These are phyloP conservation scores for Andrena haemorrhoa DNA, from an alignment of 2,888 invertebrate genomes.

Conservation along the genomic window DNA sequence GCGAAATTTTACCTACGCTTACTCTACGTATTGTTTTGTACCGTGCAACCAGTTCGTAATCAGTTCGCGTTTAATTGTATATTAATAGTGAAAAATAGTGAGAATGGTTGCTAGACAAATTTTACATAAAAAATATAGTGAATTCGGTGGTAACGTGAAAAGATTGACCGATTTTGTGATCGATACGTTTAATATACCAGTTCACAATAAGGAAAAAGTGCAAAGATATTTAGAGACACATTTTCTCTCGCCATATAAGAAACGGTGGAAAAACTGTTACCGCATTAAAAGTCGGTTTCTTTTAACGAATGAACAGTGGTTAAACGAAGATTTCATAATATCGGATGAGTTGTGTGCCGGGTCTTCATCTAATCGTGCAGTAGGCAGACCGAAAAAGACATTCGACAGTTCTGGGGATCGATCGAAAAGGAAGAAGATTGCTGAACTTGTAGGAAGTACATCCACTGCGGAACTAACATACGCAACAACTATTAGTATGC, in stretches of 20 bases:
- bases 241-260: not conserved
- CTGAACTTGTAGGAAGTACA: not conserved
- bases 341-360: not conserved
- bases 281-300: not conserved
- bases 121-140: not conserved
- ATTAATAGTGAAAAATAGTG: not conserved
- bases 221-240: not conserved
- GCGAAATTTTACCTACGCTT: too few species aligned
- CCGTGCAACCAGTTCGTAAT: not conserved
- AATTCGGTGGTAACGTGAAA: not conserved
- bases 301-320: not conserved
- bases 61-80: too few species aligned
- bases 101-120: too few species aligned
- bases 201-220: not conserved
- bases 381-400: not conserved
- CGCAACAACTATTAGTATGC: too few species aligned
- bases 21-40: not conserved
- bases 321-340: not conserved
- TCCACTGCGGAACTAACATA: too few species aligned
- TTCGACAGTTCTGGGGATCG: not conserved
- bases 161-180: constrained; percentile 10
- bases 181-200: not conserved
- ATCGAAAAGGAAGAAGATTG: not conserved
- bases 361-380: not conserved
- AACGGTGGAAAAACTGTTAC: constrained; percentile 8